phyloP scores from a whole-genome alignment of 2,113 vertebrate species.

The Andinoacara biseriatus region DNA sequence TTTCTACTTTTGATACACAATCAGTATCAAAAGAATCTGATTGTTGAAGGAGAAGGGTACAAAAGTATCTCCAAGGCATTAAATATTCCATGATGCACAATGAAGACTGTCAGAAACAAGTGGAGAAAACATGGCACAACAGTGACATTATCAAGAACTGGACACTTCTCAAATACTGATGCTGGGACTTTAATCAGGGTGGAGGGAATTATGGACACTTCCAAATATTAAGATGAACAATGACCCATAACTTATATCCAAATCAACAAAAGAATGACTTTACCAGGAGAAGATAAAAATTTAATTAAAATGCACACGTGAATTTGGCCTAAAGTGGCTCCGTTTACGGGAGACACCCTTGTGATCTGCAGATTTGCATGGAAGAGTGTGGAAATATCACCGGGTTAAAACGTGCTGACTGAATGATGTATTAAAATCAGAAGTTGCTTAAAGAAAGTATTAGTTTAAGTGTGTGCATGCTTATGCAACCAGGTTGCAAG shows the following conservation, averaged over 20 bases:
- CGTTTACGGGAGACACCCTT: background rate
- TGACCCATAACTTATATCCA: background rate
- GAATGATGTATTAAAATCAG: background rate
- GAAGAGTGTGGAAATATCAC: background rate
- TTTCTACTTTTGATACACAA: no score
- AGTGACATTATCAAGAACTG: slow-evolving; percentile 1
- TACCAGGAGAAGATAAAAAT: background rate
- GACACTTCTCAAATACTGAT: background rate
- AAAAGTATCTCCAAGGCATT: background rate
- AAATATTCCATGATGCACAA: background rate
- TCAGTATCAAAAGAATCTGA: background rate
- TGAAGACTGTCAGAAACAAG: background rate
- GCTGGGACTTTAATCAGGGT: background rate
- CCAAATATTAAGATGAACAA: no score
- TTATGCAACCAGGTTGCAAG: background rate
- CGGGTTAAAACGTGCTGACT: background rate
- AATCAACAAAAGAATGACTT: background rate
- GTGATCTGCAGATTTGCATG: no score
- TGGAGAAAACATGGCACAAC: background rate
- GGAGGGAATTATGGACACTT: no score
- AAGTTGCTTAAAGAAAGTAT: background rate
- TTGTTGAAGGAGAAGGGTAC: background rate
- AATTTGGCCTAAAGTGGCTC: background rate
- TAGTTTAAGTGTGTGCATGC: background rate
- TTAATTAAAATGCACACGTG: background rate